Conservation (phyloP, 1,140 invertebrate genomes). For the Phymorhynchus buccinoides region DNA sequence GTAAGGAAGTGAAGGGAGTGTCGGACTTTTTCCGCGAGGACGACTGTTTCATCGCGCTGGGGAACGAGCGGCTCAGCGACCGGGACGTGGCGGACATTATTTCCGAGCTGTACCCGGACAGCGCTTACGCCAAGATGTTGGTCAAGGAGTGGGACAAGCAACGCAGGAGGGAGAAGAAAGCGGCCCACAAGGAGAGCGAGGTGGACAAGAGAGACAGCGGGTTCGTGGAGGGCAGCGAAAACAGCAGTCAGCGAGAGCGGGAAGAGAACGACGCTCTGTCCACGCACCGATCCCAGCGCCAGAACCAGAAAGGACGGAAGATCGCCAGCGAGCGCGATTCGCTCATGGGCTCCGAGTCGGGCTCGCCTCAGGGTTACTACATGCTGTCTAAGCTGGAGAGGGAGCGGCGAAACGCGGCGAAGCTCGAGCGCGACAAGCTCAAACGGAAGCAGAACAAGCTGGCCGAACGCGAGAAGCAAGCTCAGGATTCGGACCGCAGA, state of each 20-base stretch:
- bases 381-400: conserved; percentile 54
- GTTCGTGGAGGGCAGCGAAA: conserved; percentile 63
- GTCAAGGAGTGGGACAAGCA: conserved; percentile 69
- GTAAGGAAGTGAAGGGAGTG: conserved; percentile 68
- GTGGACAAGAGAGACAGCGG: conserved; percentile 66
- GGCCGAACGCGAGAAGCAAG: conserved; percentile 62
- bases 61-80: conserved; percentile 58
- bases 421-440: conserved; percentile 62
- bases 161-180: conserved; percentile 44
- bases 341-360: not conserved
- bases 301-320: not conserved
- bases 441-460: conserved; percentile 59
- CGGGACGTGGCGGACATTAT: conserved; percentile 69
- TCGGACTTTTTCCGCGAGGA: conserved; percentile 73
- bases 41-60: conserved; percentile 69
- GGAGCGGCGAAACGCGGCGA: conserved; percentile 56
- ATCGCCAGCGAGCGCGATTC: conserved; percentile 6
- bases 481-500: conserved; percentile 65
- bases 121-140: conserved; percentile 63
- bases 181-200: conserved; percentile 13
- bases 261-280: conserved; percentile 7
- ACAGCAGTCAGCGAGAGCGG: conserved; percentile 48
- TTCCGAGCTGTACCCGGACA: conserved; percentile 68
- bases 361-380: conserved; percentile 28
- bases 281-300: conserved; percentile 3